phyloP scores from a whole-genome alignment of 1,140 invertebrate genomes.

The Drosophila neocordata region DNA sequence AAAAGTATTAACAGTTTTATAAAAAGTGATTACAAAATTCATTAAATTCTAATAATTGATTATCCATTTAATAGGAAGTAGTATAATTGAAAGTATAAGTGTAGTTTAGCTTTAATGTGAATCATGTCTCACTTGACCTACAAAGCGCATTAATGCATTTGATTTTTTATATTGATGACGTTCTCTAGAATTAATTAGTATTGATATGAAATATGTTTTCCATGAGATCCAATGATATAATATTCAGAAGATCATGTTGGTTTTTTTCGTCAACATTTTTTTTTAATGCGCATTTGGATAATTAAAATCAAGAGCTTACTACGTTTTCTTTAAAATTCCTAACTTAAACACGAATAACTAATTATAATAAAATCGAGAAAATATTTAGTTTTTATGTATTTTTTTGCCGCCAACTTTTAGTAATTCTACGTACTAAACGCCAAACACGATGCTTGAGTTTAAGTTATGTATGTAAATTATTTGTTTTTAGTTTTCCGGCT shows the following conservation, averaged over 20 bases:
- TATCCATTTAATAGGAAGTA: background rate
- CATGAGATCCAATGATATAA: slow-evolving; percentile 8
- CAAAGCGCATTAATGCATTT: slow-evolving; percentile 26
- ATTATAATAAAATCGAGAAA: slow-evolving; percentile 14
- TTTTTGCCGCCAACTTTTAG: background rate
- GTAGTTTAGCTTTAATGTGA: background rate
- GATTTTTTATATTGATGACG: slow-evolving; percentile 37
- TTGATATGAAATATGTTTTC: slow-evolving; percentile 28
- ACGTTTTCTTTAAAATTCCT: slow-evolving; percentile 7
- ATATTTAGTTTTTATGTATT: slow-evolving; percentile 20
- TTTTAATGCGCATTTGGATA: slow-evolving; percentile 1
- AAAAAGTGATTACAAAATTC: too few relatives aligned
- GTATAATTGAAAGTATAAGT: background rate
- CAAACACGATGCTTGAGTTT: background rate
- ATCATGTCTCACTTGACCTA: slow-evolving; percentile 57
- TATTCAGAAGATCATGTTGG: slow-evolving; percentile 28
- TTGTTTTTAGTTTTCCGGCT: background rate
- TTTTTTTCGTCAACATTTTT: slow-evolving; percentile 4
- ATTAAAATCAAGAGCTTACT: background rate
- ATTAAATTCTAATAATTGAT: too few relatives aligned
- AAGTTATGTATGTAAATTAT: background rate
- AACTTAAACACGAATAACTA: slow-evolving; percentile 23
- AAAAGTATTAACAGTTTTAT: too few relatives aligned
- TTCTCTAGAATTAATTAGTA: slow-evolving; percentile 36
- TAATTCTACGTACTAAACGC: background rate